Evolutionary conservation across 1,140 invertebrate species (phyloP), one percentile per base, ranked within the genome.

Genomic region (Saccostrea glomerata): DNA sequence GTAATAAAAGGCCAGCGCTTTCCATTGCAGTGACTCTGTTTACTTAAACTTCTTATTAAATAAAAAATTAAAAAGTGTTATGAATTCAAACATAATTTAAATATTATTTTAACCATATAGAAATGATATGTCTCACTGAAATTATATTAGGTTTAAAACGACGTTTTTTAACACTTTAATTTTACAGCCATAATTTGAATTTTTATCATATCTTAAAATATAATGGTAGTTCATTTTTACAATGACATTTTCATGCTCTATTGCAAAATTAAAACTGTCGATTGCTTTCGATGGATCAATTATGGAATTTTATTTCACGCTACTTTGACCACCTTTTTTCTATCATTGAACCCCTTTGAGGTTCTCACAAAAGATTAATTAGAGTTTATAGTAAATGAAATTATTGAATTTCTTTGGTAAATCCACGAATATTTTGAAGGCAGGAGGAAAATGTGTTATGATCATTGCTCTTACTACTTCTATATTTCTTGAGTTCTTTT

Each of bases 61-160:
- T 77, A 77, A 77, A 77, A 30, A 30, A 36, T 15, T 77, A 11
- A 77, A 77, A 77, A 30, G 70, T 77, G 70, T 17, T 77, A 77
- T n/a, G 20, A 20, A 66, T 66, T 66, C 23, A 66, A 66, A 66
- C 60, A 77, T 30, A 30, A 13, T 36, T 77, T 77, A 77, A 77
- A 77, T 77, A 77, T 77, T 77, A 77, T 77, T 77, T 36, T 30
- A 77, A 11, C 70, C 70, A 77, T 77, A 77, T 77, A 11, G 30
- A 12, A 77, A 30, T 36, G 70, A 11, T 25, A 77, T 30, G 70
- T 77, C 25, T n/a, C n/a, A n/a, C n/a, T 77, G 30, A 30, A 15
- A 30, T 40, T 17, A 20, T 63, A 6, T 20, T 20, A 63, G 17
- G 58, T 63, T 63, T 63, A 47, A 47, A 6, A 47, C 5, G 47